phyloP scores from a whole-genome alignment of 2,797 vertebrate genomes.

The Poecilia velifera region DNA sequence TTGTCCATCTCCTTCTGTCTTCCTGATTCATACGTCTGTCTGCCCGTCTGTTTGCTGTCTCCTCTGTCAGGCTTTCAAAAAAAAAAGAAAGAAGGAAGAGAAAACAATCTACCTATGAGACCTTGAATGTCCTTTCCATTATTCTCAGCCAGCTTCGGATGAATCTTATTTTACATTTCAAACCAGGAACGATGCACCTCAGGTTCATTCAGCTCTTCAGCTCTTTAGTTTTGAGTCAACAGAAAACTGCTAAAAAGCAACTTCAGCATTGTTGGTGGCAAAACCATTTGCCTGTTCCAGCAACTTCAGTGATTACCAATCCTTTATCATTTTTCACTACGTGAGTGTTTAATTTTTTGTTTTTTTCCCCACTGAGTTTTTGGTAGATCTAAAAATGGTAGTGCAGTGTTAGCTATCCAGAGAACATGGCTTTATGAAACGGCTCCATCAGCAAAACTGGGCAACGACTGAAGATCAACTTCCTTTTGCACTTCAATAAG shows the following conservation, averaged over 20 bases:
- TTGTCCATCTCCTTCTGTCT: conserved; percentile 39
- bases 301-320: neutral
- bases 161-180: neutral
- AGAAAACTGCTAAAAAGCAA: neutral
- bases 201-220: neutral
- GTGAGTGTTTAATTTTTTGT: neutral
- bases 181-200: neutral
- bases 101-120: conserved; percentile 49
- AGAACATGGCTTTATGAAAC: neutral
- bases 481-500: neutral
- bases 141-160: neutral
- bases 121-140: conserved; percentile 33
- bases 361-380: neutral
- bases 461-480: neutral
- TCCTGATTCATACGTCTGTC: conserved; percentile 44
- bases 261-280: neutral
- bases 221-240: neutral
- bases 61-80: conserved; percentile 38
- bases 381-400: neutral
- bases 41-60: conserved; percentile 37
- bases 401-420: neutral
- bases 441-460: neutral
- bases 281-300: neutral
- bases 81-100: conserved; percentile 8
- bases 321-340: neutral